These are phyloP conservation scores for Sinocyclocheilus anshuiensis DNA, from an alignment of 2,113 vertebrate species.

Conservation along the genomic window DNA sequence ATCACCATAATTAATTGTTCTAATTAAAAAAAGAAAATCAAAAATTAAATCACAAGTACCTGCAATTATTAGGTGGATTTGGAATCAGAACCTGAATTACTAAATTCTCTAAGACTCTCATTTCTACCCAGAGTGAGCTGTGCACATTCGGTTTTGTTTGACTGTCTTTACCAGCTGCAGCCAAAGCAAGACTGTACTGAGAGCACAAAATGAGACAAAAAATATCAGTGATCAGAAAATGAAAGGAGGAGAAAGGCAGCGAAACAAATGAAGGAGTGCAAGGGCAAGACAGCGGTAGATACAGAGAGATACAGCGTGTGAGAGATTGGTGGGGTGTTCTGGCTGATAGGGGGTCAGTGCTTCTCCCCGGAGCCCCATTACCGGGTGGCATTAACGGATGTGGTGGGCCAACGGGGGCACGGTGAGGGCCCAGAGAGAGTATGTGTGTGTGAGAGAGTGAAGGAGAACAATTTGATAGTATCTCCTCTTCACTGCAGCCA, in stretches of 20 bases:
- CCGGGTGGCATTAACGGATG: constrained; percentile 61
- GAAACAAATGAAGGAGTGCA: constrained; percentile 18
- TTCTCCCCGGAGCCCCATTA: constrained; percentile 59
- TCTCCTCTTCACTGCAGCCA: constrained; percentile 50
- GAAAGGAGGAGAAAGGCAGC: constrained; percentile 8
- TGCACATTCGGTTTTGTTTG: neutral
- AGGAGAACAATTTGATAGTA: constrained; percentile 50
- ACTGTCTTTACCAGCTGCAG: neutral
- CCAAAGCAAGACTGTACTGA: neutral
- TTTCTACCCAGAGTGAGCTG: neutral
- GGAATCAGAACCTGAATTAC: neutral
- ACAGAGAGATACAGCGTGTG: constrained; percentile 36
- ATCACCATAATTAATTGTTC: no score
- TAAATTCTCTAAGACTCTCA: neutral
- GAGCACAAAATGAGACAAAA: constrained; percentile 7
- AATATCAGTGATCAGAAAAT: neutral
- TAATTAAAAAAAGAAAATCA: no score
- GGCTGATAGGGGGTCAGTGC: constrained; percentile 49
- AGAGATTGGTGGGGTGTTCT: constrained; percentile 43
- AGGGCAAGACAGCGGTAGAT: neutral
- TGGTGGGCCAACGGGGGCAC: constrained; percentile 46
- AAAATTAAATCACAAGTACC: neutral
- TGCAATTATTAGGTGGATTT: neutral
- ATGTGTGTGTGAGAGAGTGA: constrained; percentile 33
- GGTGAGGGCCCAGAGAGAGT: constrained; percentile 2